Conservation (phyloP, 2,888 invertebrate genomes). For the Drosophila phalerata region DNA sequence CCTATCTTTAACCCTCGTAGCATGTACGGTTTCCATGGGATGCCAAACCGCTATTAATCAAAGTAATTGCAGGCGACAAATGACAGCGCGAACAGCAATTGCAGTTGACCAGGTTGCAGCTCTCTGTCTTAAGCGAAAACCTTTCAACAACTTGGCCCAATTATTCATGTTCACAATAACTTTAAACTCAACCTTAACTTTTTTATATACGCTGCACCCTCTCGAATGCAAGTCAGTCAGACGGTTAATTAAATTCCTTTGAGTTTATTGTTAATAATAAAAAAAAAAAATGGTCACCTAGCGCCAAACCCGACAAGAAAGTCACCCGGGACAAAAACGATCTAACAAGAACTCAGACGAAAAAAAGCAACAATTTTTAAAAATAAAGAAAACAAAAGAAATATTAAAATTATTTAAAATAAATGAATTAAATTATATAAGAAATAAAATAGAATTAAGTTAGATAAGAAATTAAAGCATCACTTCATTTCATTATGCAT, state of each 20-base stretch:
- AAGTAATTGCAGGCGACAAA: conserved; percentile 76
- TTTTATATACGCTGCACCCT: not conserved
- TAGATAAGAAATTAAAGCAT: no score
- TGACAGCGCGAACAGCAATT: conserved; percentile 19
- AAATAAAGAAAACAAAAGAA: no score
- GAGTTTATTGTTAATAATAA: not conserved
- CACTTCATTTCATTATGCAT: no score
- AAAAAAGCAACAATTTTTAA: no score
- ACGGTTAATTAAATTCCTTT: not conserved
- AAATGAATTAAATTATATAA: no score
- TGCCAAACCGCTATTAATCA: conserved; percentile 80
- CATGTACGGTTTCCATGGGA: no score
- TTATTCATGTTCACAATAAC: conserved; percentile 1
- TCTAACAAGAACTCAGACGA: no score
- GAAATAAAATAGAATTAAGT: no score
- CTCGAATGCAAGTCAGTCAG: not conserved
- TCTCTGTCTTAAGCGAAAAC: conserved; percentile 16
- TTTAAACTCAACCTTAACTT: not conserved
- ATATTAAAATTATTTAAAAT: no score
- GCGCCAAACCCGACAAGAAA: no score
- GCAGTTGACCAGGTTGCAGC: conserved; percentile 44
- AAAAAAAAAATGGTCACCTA: no score
- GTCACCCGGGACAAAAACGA: not conserved
- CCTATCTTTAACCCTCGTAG: not conserved
- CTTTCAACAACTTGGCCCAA: conserved; percentile 12